A percentile compares a stretch with the other conserved stretches of the same genome.
Evolutionary conservation across 2,888 invertebrate genomes (phyloP).

Genomic region (Patella caerulea): DNA sequence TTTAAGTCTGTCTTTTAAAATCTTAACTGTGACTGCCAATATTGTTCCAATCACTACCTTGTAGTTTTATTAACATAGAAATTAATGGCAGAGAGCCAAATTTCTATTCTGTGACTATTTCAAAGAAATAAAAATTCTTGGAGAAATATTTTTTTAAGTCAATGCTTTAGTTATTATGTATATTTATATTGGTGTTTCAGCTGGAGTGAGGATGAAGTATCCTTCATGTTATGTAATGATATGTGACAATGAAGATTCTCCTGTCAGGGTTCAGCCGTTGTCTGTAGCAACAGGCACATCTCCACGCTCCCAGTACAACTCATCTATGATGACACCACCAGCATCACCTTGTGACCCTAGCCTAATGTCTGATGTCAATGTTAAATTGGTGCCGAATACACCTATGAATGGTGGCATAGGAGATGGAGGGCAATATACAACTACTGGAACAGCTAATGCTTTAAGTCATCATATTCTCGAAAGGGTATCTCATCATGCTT

Average conservation of each 20-base stretch:
- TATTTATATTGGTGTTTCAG: conserved; percentile 74
- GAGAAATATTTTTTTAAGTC: too few species aligned
- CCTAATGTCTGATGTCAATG: conserved; percentile 15
- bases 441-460: conserved; percentile 39
- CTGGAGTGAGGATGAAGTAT: conserved; percentile 94
- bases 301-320: conserved; percentile 42
- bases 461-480: conserved; percentile 53
- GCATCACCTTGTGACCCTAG: conserved; percentile 62
- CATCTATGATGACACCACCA: conserved; percentile 61
- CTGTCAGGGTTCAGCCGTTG: conserved; percentile 46
- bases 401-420: conserved; percentile 26
- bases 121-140: too few species aligned
- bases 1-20: too few species aligned
- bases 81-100: too few species aligned
- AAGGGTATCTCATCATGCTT: conserved; percentile 81
- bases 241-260: conserved; percentile 65
- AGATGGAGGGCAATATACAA: conserved; percentile 40
- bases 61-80: too few species aligned
- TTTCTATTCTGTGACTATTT: too few species aligned
- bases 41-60: too few species aligned
- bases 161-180: not conserved
- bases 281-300: conserved; percentile 22
- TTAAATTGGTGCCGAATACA: conserved; percentile 40
- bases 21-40: too few species aligned
- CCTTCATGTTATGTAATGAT: conserved; percentile 91